Percentiles rank a stretch among this genome's conserved stretches.
Conservation (phyloP, 2,797 vertebrate genomes). For the Cynopterus sphinx region DNA sequence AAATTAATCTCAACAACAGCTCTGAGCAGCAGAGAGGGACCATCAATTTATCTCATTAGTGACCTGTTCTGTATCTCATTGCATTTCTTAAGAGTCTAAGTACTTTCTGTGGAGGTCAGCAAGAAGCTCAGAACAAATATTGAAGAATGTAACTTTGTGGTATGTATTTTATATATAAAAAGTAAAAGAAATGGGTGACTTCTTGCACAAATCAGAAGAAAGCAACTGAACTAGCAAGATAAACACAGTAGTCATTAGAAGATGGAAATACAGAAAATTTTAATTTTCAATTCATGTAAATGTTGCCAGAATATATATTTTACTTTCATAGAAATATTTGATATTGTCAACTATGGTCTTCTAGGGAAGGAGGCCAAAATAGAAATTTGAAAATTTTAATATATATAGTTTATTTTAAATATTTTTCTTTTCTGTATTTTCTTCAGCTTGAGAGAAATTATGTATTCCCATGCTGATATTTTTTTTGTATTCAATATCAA, state of each 20-base stretch:
- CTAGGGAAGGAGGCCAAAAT: not conserved
- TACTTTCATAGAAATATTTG: constrained; percentile 32
- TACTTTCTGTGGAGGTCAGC: constrained; percentile 21
- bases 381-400: constrained; percentile 9
- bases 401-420: not conserved
- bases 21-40: not conserved
- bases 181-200: not conserved
- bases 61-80: constrained; percentile 19
- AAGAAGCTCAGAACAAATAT: constrained; percentile 36
- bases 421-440: not conserved
- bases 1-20: constrained; percentile 46
- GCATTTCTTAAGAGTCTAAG: constrained; percentile 16
- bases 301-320: constrained; percentile 5
- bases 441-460: not conserved
- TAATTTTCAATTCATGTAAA: constrained; percentile 29
- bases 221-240: not conserved
- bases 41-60: constrained; percentile 40
- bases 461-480: not conserved
- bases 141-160: not conserved
- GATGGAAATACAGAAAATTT: not conserved
- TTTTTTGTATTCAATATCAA: constrained; percentile 18
- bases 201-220: not conserved
- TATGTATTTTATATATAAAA: constrained; percentile 30
- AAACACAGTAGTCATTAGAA: not conserved
- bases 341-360: not conserved